Conservation (phyloP, 1,140 invertebrate species). For the Sitobion miscanthi region DNA sequence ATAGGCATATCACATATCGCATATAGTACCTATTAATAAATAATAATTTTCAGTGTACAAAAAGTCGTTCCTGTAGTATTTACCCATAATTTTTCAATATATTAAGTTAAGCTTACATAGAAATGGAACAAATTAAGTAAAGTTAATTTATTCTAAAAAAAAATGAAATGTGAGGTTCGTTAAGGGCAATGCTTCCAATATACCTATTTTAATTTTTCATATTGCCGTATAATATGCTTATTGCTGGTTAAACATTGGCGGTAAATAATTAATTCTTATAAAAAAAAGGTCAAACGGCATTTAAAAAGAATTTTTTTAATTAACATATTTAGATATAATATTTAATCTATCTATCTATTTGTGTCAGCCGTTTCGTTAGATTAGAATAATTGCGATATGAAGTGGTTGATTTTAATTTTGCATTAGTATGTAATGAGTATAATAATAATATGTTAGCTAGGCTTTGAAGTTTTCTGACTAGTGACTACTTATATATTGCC, state of each 20-base stretch:
- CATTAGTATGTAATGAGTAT: background rate
- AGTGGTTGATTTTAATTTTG: background rate
- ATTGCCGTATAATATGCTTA: background rate
- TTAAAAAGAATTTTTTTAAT: background rate
- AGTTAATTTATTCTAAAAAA: slow-evolving; percentile 2
- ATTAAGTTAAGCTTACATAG: background rate
- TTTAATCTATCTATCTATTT: background rate
- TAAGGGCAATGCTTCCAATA: background rate
- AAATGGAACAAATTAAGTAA: background rate
- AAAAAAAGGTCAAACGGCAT: background rate
- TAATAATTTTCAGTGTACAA: background rate
- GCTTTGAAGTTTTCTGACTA: background rate
- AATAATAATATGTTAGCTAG: background rate
- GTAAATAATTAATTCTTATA: slow-evolving; percentile 5
- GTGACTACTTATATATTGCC: background rate
- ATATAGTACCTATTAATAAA: background rate
- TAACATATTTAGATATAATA: background rate
- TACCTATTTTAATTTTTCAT: background rate
- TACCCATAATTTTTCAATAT: background rate
- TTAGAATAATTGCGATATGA: background rate
- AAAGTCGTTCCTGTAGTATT: background rate
- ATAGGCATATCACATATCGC: too few relatives aligned
- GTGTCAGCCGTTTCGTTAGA: background rate
- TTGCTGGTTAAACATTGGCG: background rate
- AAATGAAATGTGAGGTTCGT: background rate